phyloP scores from a whole-genome alignment of 2,888 invertebrate genomes.

The Ophonus ardosiacus region DNA sequence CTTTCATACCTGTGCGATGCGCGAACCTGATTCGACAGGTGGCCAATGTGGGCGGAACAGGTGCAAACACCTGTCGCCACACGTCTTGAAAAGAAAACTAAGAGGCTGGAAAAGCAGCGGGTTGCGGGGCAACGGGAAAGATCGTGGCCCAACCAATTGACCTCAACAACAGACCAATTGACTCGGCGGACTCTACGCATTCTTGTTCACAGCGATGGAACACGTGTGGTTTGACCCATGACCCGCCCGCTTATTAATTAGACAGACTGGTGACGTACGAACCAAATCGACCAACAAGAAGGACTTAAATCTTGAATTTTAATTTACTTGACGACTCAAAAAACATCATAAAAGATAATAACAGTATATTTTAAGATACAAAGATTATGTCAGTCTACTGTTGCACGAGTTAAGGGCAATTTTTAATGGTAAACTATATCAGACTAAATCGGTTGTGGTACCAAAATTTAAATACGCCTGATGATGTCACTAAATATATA shows the following conservation, averaged over 20 bases:
- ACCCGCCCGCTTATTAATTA: constrained; percentile 56
- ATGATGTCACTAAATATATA: no score
- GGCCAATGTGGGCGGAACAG: constrained; percentile 55
- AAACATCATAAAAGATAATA: no score
- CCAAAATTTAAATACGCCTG: no score
- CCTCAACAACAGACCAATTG: constrained; percentile 70
- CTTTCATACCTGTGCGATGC: constrained; percentile 53
- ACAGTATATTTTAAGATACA: no score
- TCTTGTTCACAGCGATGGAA: constrained; percentile 68
- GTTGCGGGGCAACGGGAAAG: background rate
- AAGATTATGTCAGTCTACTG: no score
- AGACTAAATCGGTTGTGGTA: no score
- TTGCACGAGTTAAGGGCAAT: no score
- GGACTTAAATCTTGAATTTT: no score
- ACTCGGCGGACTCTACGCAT: constrained; percentile 67
- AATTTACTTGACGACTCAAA: no score
- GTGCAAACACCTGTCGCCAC: constrained; percentile 56
- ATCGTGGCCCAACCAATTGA: constrained; percentile 68
- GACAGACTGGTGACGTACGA: constrained; percentile 36
- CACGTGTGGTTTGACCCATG: constrained; percentile 67
- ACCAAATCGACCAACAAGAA: background rate
- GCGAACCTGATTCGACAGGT: constrained; percentile 61
- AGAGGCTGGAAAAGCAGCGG: background rate
- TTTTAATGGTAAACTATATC: no score
- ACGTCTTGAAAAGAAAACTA: background rate